Evolutionary conservation across 2,888 invertebrate species (phyloP).

Genomic region (Oscheius myriophilus): DNA sequence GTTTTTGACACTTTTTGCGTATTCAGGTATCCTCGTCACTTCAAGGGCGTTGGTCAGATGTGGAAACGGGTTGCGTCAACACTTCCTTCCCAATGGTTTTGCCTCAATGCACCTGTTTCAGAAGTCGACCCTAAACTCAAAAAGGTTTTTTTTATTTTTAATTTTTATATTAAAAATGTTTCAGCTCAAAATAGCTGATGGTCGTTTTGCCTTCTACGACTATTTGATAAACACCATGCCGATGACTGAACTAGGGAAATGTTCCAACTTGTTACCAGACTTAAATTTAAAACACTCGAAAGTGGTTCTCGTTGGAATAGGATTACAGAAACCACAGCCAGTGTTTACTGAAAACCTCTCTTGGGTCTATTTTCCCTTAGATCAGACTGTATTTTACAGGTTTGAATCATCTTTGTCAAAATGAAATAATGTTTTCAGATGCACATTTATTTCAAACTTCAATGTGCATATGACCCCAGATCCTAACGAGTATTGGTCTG

Average conservation of each 20-base stretch:
- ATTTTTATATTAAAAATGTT: neutral
- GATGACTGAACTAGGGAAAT: conserved; percentile 45
- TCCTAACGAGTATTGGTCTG: conserved; percentile 52
- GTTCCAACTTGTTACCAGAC: conserved; percentile 35
- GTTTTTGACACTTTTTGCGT: neutral
- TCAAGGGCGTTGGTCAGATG: conserved; percentile 54
- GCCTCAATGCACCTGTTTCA: conserved; percentile 37
- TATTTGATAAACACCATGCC: conserved; percentile 59
- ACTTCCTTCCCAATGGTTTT: conserved; percentile 45
- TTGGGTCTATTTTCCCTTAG: conserved; percentile 59
- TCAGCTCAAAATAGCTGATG: conserved; percentile 20
- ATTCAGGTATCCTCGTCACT: conserved; percentile 51
- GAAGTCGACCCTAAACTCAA: conserved; percentile 43
- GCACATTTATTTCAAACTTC: conserved; percentile 64
- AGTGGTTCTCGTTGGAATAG: conserved; percentile 54
- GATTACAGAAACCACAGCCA: conserved; percentile 50
- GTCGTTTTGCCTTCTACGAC: conserved; percentile 34
- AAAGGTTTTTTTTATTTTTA: conserved; percentile 37
- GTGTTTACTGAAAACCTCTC: conserved; percentile 41
- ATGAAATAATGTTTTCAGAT: conserved; percentile 32
- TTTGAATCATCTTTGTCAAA: neutral
- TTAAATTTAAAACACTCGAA: conserved; percentile 49
- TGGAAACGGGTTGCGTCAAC: conserved; percentile 45
- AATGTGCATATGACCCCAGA: conserved; percentile 55
- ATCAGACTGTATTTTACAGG: conserved; percentile 50